phyloP scores from a whole-genome alignment of 2,797 vertebrate genomes.

The Pantherophis vulpinus region DNA sequence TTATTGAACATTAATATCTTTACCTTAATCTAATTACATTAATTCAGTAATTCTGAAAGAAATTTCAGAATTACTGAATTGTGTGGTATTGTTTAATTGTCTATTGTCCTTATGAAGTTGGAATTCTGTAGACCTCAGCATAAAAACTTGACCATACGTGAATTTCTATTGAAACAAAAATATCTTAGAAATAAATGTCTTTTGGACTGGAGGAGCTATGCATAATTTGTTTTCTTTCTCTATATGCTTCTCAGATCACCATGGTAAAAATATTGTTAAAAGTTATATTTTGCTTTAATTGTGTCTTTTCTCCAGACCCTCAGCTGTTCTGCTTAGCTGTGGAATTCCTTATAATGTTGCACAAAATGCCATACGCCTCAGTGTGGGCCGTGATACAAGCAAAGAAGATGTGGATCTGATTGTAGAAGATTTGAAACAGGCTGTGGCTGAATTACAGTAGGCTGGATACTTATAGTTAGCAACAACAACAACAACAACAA shows the following conservation, averaged over 20 bases:
- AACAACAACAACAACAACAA: neutral
- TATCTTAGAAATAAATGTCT: neutral
- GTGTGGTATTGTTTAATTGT: too few species aligned
- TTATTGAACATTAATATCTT: neutral
- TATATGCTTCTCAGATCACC: neutral
- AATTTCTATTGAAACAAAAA: neutral
- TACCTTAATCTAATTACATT: too few species aligned
- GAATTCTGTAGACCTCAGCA: neutral
- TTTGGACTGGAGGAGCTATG: neutral
- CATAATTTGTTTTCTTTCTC: neutral
- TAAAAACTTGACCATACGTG: neutral
- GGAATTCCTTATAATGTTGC: constrained; percentile 81
- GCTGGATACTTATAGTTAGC: neutral
- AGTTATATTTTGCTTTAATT: rapidly evolving
- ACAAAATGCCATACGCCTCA: constrained; percentile 85
- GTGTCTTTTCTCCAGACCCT: constrained; percentile 76
- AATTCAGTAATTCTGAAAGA: too few species aligned
- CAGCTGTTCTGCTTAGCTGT: constrained; percentile 85
- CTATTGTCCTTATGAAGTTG: neutral
- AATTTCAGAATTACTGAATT: neutral
- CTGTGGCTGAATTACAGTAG: constrained; percentile 76
- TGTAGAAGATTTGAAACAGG: constrained; percentile 83
- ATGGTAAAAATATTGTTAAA: neutral
- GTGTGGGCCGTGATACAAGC: constrained; percentile 83
- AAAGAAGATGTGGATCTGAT: constrained; percentile 81